phyloP scores from a whole-genome alignment of 2,113 vertebrate genomes.

The Condylura cristata region DNA sequence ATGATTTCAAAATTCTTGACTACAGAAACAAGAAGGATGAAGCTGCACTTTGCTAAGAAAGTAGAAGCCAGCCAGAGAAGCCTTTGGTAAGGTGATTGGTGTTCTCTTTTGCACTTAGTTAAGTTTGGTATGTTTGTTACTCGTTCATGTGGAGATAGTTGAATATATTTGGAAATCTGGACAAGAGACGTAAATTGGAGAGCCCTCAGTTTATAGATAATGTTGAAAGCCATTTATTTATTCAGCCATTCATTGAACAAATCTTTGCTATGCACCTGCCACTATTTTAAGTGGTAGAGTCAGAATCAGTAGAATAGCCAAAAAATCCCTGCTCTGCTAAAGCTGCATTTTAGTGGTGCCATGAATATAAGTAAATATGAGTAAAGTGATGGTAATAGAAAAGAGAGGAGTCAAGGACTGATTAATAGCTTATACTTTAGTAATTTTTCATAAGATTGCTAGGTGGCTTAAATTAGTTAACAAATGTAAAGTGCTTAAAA shows the following conservation, averaged over 20 bases:
- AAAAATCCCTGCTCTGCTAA: not conserved
- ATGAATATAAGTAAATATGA: not conserved
- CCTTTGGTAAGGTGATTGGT: not conserved
- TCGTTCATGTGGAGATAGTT: not conserved
- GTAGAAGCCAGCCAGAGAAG: not conserved
- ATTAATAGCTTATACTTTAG: not conserved
- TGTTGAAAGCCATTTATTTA: not conserved
- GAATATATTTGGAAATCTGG: not conserved
- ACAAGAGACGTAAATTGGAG: not conserved
- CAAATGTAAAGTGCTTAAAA: not conserved
- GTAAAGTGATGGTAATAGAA: not conserved
- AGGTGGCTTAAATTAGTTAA: not conserved
- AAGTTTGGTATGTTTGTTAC: not conserved
- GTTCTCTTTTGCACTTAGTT: constrained; percentile 28
- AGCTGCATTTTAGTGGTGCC: not conserved
- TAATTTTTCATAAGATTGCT: not conserved
- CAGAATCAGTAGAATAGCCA: not conserved
- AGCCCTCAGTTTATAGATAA: not conserved
- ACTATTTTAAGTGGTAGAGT: not conserved
- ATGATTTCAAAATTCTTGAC: not conserved
- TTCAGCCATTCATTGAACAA: not conserved
- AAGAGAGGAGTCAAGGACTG: not conserved
- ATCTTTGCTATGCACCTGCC: not conserved
- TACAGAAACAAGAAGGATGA: not conserved
- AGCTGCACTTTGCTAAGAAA: constrained; percentile 15